Conservation (phyloP, 2,888 invertebrate genomes). For the Calliphora vomitoria region DNA sequence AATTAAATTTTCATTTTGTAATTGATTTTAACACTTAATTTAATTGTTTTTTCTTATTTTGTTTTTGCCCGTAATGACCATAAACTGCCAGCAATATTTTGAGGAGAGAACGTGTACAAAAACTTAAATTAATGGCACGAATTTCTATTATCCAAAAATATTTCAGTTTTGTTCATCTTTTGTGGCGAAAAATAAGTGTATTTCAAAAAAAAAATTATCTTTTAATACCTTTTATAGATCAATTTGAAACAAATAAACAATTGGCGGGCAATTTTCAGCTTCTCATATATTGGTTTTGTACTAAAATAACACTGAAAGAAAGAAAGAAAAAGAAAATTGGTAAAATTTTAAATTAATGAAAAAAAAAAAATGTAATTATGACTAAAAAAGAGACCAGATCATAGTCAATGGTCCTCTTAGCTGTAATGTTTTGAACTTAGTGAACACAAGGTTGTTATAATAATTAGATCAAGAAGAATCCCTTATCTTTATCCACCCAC, state of each 20-base stretch:
- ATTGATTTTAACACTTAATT: constrained; percentile 66
- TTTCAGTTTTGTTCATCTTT: neutral
- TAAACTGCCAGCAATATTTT: neutral
- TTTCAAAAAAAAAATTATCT: constrained; percentile 3
- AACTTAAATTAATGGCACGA: constrained; percentile 1
- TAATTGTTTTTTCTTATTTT: constrained; percentile 17
- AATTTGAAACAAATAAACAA: constrained; percentile 24
- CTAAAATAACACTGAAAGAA: neutral
- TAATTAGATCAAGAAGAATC: too few species aligned
- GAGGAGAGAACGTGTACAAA: neutral
- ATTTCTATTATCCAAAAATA: constrained; percentile 15
- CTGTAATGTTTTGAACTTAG: too few species aligned
- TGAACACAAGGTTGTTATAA: too few species aligned
- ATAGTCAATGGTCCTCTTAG: too few species aligned
- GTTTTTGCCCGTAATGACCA: neutral
- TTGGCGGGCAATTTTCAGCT: neutral
- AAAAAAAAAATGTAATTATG: too few species aligned
- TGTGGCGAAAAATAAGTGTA: neutral
- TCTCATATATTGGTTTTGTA: neutral
- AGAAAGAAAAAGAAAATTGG: too few species aligned
- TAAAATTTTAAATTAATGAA: too few species aligned
- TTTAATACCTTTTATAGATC: constrained; percentile 36
- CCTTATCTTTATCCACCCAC: too few species aligned
- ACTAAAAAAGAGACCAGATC: too few species aligned
- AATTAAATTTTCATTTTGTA: constrained; percentile 52